Evolutionary conservation across 2,888 invertebrate genomes (phyloP).

Genomic region (Mythimna loreyi): DNA sequence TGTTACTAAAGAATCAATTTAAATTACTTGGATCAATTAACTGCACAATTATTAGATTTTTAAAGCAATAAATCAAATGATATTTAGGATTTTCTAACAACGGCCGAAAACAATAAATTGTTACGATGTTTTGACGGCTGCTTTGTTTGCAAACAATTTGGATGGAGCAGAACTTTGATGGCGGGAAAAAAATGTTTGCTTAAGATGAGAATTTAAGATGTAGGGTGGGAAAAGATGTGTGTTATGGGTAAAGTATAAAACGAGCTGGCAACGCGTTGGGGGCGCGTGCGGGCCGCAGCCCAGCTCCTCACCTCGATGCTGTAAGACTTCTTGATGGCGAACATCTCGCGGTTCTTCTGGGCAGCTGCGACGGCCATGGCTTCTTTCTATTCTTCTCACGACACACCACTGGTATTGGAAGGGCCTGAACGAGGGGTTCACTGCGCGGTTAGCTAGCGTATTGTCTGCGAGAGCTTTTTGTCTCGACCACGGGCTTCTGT

Average conservation of each 20-base stretch:
- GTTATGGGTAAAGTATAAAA: slow-evolving; percentile 52
- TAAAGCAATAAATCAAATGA: slow-evolving; percentile 25
- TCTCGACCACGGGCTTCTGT: slow-evolving; percentile 91
- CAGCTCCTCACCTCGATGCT: slow-evolving; percentile 97
- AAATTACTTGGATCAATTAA: slow-evolving; percentile 25
- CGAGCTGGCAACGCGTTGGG: slow-evolving; percentile 63
- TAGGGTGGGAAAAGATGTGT: slow-evolving; percentile 7
- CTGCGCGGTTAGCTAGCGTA: slow-evolving; percentile 90
- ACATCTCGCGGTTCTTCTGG: slow-evolving; percentile 98
- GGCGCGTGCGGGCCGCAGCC: slow-evolving; percentile 56
- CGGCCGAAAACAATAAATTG: slow-evolving; percentile 21
- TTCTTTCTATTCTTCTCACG: slow-evolving; percentile 71
- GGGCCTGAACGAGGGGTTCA: slow-evolving; percentile 89
- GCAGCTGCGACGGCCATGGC: slow-evolving; percentile 97
- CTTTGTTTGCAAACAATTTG: slow-evolving; percentile 41
- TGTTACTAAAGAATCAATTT: slow-evolving; percentile 24
- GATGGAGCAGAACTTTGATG: neutral
- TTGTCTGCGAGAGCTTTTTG: slow-evolving; percentile 89
- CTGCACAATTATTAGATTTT: slow-evolving; percentile 28
- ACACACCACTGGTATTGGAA: slow-evolving; percentile 88
- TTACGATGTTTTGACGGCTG: slow-evolving; percentile 13
- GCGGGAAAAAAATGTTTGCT: slow-evolving; percentile 8
- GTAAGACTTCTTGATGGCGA: slow-evolving; percentile 99
- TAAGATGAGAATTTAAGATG: slow-evolving; percentile 6
- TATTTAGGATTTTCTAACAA: slow-evolving; percentile 16